Conservation (phyloP, 2,797 vertebrate species). For the Anguilla obscura region DNA sequence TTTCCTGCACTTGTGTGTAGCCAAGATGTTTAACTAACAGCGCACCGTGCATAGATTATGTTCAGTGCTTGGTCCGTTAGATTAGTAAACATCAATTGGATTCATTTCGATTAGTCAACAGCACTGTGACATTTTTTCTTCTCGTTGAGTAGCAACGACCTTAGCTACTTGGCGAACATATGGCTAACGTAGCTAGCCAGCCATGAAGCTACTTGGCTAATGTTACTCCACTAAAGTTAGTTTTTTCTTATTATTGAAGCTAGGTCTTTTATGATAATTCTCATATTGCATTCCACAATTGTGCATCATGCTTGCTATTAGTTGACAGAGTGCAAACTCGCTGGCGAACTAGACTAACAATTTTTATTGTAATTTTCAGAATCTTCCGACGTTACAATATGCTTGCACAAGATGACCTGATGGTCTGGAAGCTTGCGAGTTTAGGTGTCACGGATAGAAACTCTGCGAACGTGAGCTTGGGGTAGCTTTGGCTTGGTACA, state of each 20-base stretch:
- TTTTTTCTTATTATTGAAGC: neutral
- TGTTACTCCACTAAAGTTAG: neutral
- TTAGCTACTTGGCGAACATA: neutral
- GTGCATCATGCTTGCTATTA: neutral
- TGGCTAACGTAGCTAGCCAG: neutral
- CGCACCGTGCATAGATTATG: neutral
- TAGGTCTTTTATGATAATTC: neutral
- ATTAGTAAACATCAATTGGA: neutral
- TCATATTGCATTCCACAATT: neutral
- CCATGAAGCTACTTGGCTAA: neutral
- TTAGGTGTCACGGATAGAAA: neutral
- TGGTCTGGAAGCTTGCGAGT: neutral
- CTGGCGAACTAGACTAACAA: neutral
- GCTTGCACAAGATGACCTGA: neutral
- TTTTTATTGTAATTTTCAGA: neutral
- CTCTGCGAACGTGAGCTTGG: neutral
- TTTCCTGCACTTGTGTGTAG: conserved; percentile 8
- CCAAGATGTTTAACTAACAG: neutral
- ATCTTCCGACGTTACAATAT: neutral
- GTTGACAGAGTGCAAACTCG: neutral
- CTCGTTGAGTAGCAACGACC: conserved; percentile 19
- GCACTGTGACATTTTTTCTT: neutral
- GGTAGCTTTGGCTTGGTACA: neutral
- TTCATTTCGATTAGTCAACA: neutral
- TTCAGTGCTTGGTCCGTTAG: neutral